Conservation (phyloP, 2,797 vertebrate species). For the Etheostoma perlongum region DNA sequence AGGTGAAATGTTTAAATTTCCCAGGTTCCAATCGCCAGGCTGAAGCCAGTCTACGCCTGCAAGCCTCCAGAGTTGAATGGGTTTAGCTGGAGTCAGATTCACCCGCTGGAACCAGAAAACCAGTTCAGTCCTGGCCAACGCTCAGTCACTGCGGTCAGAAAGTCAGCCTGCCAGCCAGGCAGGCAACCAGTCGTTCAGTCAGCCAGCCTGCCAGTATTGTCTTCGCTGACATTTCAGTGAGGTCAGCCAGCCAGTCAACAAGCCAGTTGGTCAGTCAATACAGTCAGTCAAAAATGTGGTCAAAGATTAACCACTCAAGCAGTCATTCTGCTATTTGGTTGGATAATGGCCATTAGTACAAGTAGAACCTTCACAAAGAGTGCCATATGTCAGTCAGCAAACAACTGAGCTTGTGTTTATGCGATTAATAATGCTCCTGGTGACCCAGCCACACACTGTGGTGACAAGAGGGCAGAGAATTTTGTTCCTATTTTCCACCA, state of each 20-base stretch:
- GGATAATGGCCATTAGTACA: constrained; percentile 25
- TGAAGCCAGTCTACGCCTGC: constrained; percentile 35
- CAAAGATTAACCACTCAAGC: constrained; percentile 40
- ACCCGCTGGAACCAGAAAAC: constrained; percentile 59
- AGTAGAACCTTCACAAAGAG: constrained; percentile 18
- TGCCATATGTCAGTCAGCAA: constrained; percentile 41
- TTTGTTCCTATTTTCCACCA: constrained; percentile 48
- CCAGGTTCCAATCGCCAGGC: constrained; percentile 34
- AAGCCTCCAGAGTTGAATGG: constrained; percentile 61
- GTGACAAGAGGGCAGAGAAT: constrained; percentile 18
- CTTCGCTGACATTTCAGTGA: constrained; percentile 50
- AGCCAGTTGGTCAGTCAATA: constrained; percentile 42
- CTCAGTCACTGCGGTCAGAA: constrained; percentile 64
- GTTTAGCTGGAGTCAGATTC: constrained; percentile 68
- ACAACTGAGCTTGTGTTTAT: constrained; percentile 30
- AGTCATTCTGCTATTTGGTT: constrained; percentile 33
- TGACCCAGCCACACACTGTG: constrained; percentile 20
- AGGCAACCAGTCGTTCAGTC: constrained; percentile 59
- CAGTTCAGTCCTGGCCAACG: constrained; percentile 34
- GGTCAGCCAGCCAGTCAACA: constrained; percentile 60
- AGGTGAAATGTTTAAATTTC: constrained; percentile 61
- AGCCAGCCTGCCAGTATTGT: constrained; percentile 41
- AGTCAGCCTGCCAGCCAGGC: constrained; percentile 47
- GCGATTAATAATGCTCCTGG: constrained; percentile 37
- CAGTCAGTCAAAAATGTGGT: constrained; percentile 37